Evolutionary conservation across 2,113 vertebrate genomes (phyloP).

Genomic region (Pterocles burchelli): DNA sequence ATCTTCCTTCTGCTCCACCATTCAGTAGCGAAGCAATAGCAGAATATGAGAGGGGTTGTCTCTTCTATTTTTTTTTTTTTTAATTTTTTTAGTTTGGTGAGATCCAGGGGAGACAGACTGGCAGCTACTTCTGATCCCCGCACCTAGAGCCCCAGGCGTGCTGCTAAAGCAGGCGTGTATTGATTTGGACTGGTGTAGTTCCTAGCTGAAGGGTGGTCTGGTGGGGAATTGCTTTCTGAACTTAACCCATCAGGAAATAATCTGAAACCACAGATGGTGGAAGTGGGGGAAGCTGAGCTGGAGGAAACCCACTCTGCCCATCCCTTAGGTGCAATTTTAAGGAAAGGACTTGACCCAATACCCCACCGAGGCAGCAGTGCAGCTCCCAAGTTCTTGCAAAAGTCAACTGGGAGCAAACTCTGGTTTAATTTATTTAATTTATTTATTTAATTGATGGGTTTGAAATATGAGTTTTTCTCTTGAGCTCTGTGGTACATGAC

Average conservation of each 20-base stretch:
- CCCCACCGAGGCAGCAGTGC: background rate
- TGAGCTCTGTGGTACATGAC: background rate
- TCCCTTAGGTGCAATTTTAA: background rate
- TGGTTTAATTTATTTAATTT: background rate
- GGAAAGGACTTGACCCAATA: background rate
- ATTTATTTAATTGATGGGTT: too few species aligned
- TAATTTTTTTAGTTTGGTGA: background rate
- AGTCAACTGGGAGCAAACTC: background rate
- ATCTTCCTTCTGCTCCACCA: background rate
- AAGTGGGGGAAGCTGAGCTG: background rate
- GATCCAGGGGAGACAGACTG: background rate
- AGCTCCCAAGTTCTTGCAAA: background rate
- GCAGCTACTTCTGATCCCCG: background rate
- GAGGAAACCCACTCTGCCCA: background rate
- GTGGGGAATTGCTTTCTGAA: background rate
- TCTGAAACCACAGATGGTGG: background rate
- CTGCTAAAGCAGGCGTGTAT: background rate
- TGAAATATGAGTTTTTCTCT: background rate
- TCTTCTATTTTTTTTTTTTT: background rate
- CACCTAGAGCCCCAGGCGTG: accelerated
- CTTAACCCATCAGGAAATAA: background rate
- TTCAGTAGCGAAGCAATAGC: background rate
- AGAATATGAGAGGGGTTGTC: background rate
- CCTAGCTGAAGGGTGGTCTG: background rate
- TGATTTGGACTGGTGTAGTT: background rate